Evolutionary conservation across 1,140 invertebrate species (phyloP).

Genomic region (Gyrodactylus bullatarudis): DNA sequence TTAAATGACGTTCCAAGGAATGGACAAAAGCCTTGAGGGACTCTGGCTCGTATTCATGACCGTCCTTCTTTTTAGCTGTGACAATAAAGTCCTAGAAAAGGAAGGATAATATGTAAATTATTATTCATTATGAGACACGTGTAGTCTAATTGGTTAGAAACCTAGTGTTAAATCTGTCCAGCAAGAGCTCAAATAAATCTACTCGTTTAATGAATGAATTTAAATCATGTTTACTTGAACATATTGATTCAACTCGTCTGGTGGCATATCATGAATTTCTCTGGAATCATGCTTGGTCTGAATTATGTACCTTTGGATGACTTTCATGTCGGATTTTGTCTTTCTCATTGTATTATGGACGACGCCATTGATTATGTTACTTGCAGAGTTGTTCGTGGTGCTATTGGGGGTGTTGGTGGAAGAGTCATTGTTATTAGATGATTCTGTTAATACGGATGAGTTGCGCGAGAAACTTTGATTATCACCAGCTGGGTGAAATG

Average conservation of each 20-base stretch:
- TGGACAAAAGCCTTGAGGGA: constrained; percentile 5
- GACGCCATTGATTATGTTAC: background rate
- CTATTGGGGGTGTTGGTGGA: too few species aligned
- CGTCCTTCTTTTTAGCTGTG: constrained; percentile 5
- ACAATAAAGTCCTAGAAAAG: background rate
- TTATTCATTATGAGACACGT: too few species aligned
- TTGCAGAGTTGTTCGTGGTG: too few species aligned
- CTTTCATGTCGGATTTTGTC: constrained; percentile 5
- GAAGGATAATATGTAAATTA: too few species aligned
- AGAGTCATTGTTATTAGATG: too few species aligned
- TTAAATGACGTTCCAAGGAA: constrained; percentile 5
- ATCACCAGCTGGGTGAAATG: too few species aligned
- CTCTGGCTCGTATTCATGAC: constrained; percentile 7
- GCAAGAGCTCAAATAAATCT: too few species aligned
- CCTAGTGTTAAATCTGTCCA: too few species aligned
- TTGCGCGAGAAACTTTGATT: too few species aligned
- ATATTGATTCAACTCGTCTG: constrained; percentile 2
- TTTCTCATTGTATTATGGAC: constrained; percentile 7
- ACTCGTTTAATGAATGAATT: too few species aligned
- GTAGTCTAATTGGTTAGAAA: too few species aligned
- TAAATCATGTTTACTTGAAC: background rate
- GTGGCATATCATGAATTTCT: constrained; percentile 1
- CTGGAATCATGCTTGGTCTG: background rate
- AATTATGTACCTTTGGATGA: background rate
- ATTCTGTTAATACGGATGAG: too few species aligned